A percentile compares a stretch with the other conserved stretches of the same genome.
phyloP scores from a whole-genome alignment of 2,113 vertebrate species.

The Trichechus manatus region DNA sequence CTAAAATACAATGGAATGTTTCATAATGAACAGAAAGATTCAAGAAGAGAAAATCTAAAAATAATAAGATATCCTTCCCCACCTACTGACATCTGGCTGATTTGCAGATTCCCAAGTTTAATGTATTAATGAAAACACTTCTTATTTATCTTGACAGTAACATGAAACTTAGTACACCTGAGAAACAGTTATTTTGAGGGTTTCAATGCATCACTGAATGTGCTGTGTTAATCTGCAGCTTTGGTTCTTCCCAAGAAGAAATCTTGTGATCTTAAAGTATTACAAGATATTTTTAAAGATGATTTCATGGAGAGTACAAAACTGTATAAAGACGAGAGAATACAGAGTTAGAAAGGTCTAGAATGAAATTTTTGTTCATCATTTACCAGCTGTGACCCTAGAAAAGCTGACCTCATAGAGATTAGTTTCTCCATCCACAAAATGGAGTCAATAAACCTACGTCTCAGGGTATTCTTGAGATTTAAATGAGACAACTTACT shows the following conservation, averaged over 20 bases:
- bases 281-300: conserved; percentile 21
- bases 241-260: neutral
- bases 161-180: neutral
- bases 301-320: neutral
- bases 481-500: neutral
- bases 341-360: neutral
- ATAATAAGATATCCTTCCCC: neutral
- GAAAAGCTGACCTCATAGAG: neutral
- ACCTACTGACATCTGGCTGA: neutral
- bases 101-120: neutral
- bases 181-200: neutral
- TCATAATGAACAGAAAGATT: neutral
- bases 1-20: conserved; percentile 1
- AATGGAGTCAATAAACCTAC: neutral
- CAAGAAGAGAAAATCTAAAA: neutral
- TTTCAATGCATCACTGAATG: neutral
- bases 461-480: neutral
- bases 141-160: neutral
- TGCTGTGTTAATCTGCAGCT: neutral
- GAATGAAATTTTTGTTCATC: neutral
- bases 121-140: neutral
- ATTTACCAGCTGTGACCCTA: neutral
- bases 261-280: neutral
- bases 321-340: neutral
- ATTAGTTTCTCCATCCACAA: neutral